Conservation (phyloP, 2,113 vertebrate species). For the Pteronura brasiliensis region DNA sequence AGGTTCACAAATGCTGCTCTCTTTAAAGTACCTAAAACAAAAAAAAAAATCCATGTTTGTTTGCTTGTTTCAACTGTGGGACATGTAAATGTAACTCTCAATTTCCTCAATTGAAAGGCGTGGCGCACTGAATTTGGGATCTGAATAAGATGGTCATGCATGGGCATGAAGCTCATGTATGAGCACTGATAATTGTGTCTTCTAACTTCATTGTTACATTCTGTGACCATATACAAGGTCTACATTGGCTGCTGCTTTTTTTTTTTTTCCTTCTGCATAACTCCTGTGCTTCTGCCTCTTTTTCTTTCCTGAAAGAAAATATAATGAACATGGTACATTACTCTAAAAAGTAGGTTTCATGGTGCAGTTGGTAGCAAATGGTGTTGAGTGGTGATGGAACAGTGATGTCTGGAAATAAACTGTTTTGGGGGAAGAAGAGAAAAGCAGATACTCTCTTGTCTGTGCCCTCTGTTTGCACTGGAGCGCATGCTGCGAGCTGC, state of each 20-base stretch:
- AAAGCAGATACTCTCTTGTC: background rate
- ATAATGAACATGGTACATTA: background rate
- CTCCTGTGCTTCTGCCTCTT: background rate
- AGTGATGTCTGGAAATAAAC: slow-evolving; percentile 40
- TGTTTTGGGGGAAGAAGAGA: background rate
- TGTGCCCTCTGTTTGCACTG: background rate
- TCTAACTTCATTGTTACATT: background rate
- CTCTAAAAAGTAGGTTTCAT: background rate
- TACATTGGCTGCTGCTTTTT: background rate
- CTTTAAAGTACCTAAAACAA: background rate
- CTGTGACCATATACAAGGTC: background rate
- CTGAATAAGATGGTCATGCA: background rate
- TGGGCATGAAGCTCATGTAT: background rate
- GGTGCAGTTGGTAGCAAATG: background rate
- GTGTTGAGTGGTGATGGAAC: slow-evolving; percentile 24
- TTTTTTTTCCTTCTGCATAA: background rate
- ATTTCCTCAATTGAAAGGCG: background rate
- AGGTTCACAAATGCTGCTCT: background rate
- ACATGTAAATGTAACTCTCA: background rate
- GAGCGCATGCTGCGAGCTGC: background rate
- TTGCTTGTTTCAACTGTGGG: background rate
- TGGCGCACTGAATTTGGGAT: background rate
- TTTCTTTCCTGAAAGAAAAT: background rate
- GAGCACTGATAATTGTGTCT: background rate
- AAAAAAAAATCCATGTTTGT: background rate